Conservation (phyloP, 1,140 invertebrate genomes). For the Neodiprion fabricii region DNA sequence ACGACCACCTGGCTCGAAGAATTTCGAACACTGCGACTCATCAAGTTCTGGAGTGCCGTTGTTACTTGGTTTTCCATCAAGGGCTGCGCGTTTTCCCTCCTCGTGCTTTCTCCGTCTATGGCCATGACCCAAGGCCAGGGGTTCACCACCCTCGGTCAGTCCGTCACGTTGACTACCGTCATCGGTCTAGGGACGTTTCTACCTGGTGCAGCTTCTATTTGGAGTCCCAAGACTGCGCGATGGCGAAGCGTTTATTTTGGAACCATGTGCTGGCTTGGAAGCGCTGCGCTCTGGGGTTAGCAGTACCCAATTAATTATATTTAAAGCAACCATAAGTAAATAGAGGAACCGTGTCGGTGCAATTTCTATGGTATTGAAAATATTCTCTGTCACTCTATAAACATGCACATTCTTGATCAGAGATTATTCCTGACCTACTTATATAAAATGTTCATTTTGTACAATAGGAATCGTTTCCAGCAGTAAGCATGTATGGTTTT, state of each 20-base stretch:
- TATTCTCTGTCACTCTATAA: neutral
- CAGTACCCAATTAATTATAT: conserved; percentile 8
- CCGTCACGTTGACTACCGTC: conserved; percentile 27
- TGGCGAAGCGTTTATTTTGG: conserved; percentile 37
- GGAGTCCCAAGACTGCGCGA: conserved; percentile 30
- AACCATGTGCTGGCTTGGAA: conserved; percentile 33
- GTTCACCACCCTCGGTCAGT: neutral
- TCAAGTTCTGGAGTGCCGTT: conserved; percentile 39
- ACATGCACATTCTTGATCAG: neutral
- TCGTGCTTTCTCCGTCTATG: neutral
- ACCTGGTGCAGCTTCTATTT: conserved; percentile 33
- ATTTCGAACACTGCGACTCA: conserved; percentile 29
- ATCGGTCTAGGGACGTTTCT: conserved; percentile 36
- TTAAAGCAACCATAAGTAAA: conserved; percentile 15
- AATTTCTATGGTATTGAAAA: conserved; percentile 16
- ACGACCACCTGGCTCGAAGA: conserved; percentile 36
- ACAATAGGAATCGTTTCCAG: conserved; percentile 30
- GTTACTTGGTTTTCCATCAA: conserved; percentile 38
- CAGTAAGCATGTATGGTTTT: conserved; percentile 26
- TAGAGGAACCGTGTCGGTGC: neutral
- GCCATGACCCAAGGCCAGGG: neutral
- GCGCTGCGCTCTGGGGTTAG: conserved; percentile 36
- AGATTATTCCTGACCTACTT: neutral
- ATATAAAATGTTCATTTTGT: neutral
- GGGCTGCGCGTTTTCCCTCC: conserved; percentile 3